Evolutionary conservation across 2,113 vertebrate species (phyloP).

Genomic region (Peromyscus polionotus): DNA sequence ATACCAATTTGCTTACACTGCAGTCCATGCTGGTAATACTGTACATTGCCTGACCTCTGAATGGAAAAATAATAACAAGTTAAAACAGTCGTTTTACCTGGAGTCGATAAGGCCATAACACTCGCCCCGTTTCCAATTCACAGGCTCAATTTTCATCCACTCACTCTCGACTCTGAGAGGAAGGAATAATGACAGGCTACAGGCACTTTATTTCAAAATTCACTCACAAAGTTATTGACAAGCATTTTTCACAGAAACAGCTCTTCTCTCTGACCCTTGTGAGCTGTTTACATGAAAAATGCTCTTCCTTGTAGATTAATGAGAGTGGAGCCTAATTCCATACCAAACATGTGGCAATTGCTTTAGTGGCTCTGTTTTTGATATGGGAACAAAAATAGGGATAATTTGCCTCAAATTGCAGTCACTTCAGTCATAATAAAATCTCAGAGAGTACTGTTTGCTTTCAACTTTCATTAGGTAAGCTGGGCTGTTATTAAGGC

Average conservation of each 20-base stretch:
- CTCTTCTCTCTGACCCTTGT: constrained; percentile 90
- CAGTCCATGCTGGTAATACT: constrained; percentile 90
- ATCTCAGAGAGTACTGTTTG: constrained; percentile 90
- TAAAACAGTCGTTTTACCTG: constrained; percentile 92
- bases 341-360: constrained; percentile 89
- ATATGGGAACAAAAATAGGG: constrained; percentile 89
- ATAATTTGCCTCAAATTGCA: constrained; percentile 91
- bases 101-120: constrained; percentile 95
- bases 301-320: constrained; percentile 94
- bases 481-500: constrained; percentile 90
- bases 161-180: constrained; percentile 93
- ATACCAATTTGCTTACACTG: constrained; percentile 83
- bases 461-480: constrained; percentile 92
- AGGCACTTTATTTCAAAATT: constrained; percentile 97
- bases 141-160: constrained; percentile 97
- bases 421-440: constrained; percentile 90
- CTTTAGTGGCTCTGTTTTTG: constrained; percentile 89
- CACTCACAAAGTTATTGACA: constrained; percentile 93
- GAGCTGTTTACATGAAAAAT: constrained; percentile 91
- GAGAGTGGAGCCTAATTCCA: constrained; percentile 92
- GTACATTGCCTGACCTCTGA: constrained; percentile 92
- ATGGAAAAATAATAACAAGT: constrained; percentile 96
- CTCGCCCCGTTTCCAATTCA: constrained; percentile 94
- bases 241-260: constrained; percentile 90
- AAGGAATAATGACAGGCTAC: constrained; percentile 97